phyloP scores from a whole-genome alignment of 2,113 vertebrate genomes.

The Coreoperca whiteheadi region DNA sequence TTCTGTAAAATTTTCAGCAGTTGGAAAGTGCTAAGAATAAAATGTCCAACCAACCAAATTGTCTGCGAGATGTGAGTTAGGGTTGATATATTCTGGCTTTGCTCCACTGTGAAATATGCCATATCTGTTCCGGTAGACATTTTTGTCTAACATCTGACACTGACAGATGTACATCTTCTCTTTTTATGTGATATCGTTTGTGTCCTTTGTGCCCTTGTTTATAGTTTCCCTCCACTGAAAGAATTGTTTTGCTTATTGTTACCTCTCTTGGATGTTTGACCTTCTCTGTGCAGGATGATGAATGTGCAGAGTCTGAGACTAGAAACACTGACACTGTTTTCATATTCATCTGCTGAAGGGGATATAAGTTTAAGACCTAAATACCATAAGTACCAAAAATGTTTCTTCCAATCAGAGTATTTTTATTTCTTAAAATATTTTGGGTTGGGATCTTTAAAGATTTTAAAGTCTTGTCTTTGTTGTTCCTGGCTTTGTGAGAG shows the following conservation, averaged over 20 bases:
- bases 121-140: not conserved
- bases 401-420: not conserved
- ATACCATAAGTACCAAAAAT: not conserved
- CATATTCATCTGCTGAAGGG: not conserved
- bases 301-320: not conserved
- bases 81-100: not conserved
- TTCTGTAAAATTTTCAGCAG: conserved; percentile 18
- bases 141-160: not conserved
- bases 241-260: not conserved
- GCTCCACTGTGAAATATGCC: conserved; percentile 1
- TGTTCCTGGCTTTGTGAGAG: not conserved
- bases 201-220: not conserved
- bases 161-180: not conserved
- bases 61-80: not conserved
- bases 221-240: not conserved
- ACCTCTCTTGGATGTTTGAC: not conserved
- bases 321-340: not conserved
- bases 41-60: conserved; percentile 2
- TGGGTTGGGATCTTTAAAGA: not conserved
- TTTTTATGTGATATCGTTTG: not conserved
- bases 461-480: not conserved
- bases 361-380: not conserved
- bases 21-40: not conserved
- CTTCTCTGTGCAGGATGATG: not conserved
- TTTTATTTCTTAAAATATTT: not conserved